A percentile compares a stretch with the other conserved stretches of the same genome.
Conservation (phyloP, 2,113 vertebrate species). For the Prietella phreatophila region DNA sequence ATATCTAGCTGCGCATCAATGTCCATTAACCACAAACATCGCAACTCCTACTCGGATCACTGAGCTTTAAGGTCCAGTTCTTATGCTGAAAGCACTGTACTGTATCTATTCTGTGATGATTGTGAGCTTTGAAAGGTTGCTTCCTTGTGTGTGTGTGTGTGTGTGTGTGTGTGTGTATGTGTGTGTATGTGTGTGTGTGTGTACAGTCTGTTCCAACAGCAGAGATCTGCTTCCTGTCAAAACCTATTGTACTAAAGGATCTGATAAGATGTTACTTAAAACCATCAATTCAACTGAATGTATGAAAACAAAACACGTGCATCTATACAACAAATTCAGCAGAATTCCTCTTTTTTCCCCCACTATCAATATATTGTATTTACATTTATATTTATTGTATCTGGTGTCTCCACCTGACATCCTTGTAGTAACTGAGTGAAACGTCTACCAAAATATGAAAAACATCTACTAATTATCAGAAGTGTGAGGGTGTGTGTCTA, state of each 20-base stretch:
- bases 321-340: not conserved
- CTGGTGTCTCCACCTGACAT: not conserved
- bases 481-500: not conserved
- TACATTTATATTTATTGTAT: not conserved
- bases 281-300: not conserved
- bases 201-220: not conserved
- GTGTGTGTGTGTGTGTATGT: not conserved
- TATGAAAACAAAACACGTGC: not conserved
- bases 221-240: not conserved
- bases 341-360: not conserved
- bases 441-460: not conserved
- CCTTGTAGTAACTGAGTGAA: not conserved
- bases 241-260: not conserved
- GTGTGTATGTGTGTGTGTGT: not conserved
- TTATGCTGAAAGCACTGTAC: not conserved
- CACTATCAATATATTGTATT: not conserved
- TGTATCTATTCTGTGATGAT: not conserved
- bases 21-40: not conserved
- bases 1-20: not conserved
- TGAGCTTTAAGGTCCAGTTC: not conserved
- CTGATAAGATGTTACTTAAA: not conserved
- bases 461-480: not conserved
- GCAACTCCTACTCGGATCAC: not conserved
- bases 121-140: not conserved
- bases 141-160: not conserved